These are phyloP conservation scores for Laticauda laticaudata DNA, from an alignment of 2,113 vertebrate species.

Conservation along the genomic window DNA sequence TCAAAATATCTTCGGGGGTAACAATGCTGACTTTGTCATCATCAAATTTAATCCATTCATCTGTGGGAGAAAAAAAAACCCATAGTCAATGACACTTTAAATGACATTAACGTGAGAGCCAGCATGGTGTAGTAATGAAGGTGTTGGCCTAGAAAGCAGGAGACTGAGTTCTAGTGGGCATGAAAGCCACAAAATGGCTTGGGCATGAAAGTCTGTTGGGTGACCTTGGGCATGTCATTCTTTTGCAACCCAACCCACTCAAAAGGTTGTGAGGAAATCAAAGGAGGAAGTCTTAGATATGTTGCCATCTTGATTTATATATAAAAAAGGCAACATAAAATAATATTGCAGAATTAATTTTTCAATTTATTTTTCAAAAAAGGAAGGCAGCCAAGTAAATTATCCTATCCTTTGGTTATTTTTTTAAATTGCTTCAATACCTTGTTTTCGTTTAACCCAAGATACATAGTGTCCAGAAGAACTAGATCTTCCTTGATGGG, in stretches of 20 bases:
- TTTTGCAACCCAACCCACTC: background rate
- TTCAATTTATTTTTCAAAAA: background rate
- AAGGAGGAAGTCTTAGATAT: background rate
- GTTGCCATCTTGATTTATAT: background rate
- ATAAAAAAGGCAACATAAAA: background rate
- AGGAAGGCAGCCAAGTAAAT: background rate
- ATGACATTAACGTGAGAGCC: background rate
- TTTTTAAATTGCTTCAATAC: slow-evolving; percentile 66
- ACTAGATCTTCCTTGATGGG: slow-evolving; percentile 96
- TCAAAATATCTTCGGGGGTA: slow-evolving; percentile 93
- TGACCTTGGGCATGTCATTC: background rate
- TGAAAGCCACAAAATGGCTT: background rate
- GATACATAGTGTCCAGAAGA: slow-evolving; percentile 97
- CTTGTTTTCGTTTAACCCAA: slow-evolving; percentile 99
- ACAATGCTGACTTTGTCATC: slow-evolving; percentile 98
- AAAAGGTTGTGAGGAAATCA: background rate
- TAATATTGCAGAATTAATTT: background rate
- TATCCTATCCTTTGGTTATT: background rate
- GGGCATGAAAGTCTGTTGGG: background rate
- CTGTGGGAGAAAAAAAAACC: slow-evolving; percentile 63
- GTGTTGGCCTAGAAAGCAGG: background rate
- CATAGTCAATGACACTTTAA: background rate
- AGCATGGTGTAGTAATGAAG: background rate
- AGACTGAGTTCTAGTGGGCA: background rate
- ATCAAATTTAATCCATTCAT: slow-evolving; percentile 99